These are phyloP conservation scores for Thereva nobilitata DNA, from an alignment of 2,888 invertebrate genomes.

Conservation along the genomic window DNA sequence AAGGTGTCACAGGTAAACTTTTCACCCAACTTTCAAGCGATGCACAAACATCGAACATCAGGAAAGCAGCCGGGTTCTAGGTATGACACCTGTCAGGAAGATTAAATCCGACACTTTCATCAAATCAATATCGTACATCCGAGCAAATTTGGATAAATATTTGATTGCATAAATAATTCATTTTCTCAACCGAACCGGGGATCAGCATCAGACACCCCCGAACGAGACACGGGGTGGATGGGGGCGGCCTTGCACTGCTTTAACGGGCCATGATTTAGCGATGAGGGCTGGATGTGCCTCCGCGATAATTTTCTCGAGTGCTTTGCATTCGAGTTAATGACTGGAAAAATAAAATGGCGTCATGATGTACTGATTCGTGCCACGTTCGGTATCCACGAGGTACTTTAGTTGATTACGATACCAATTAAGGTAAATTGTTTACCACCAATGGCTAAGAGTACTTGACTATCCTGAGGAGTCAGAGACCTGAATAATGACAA, in stretches of 20 bases:
- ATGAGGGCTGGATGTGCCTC: too few species aligned
- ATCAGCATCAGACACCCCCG: background rate
- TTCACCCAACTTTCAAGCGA: too few species aligned
- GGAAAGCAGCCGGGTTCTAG: too few species aligned
- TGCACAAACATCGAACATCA: too few species aligned
- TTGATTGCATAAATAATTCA: constrained; percentile 34
- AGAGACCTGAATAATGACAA: constrained; percentile 10
- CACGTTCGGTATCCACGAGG: constrained; percentile 5
- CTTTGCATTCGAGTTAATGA: constrained; percentile 22
- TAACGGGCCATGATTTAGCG: too few species aligned
- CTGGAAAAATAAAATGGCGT: constrained; percentile 26
- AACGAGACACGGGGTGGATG: background rate
- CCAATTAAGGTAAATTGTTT: constrained; percentile 21
- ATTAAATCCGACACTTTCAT: background rate
- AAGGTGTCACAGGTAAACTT: too few species aligned
- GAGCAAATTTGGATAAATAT: constrained; percentile 21
- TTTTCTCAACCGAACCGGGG: constrained; percentile 1
- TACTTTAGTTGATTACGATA: constrained; percentile 11
- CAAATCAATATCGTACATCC: constrained; percentile 17
- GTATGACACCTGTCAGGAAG: too few species aligned
- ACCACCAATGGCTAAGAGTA: background rate
- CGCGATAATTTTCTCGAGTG: constrained; percentile 25
- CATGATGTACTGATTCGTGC: constrained; percentile 23
- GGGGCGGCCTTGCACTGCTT: too few species aligned
- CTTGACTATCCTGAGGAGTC: background rate